Evolutionary conservation across 2,888 invertebrate genomes (phyloP), one percentile per base, ranked within the genome.

Genomic region (Euproctis similis): DNA sequence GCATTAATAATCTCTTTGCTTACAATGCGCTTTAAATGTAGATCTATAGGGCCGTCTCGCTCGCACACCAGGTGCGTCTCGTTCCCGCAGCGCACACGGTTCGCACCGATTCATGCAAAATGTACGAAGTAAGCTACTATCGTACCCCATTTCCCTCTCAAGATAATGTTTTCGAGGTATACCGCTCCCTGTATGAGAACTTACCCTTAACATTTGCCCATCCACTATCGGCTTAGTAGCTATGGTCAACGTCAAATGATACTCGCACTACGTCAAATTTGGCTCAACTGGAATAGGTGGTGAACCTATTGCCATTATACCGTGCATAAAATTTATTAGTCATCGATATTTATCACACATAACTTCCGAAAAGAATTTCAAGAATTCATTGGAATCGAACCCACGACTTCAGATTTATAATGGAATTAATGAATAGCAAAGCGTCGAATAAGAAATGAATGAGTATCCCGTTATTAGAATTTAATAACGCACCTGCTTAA

Each of bases 1-100:
- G 76, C 82, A 82, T 84, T 82, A 81, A 76, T 82, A 84, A 84
- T 82, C 71, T 69, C 64, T 70, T 78, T 82, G 81, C 80, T 84
- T 82, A 81, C 82, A 80, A 82, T 82, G 81, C 76, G 80, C 82
- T 84, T 81, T 81, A 84, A 82, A 81, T 82, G 82, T 84, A 80
- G 78, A 80, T 80, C 71, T 70, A 65, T 55, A 62, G 65, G 53
- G 47, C n/a, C 44, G 59, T 73, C 75, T 52, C 62, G 46, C 57
- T 71, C 63, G 38, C 48, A 38, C 52, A 22, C 12, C 28, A 41
- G n/a, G 13, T 28, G 46, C 39, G 47, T 62, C 71, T 60, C 70
- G 41, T 64, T 59, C 62, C 51, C 58, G 54, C 61, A 61, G 65
- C 59, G 64, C 60, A 58, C 44, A 62, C 60, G 57, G 57, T 57